Evolutionary conservation across 2,888 invertebrate species (phyloP).

Genomic region (Mechanitis mazaeus): DNA sequence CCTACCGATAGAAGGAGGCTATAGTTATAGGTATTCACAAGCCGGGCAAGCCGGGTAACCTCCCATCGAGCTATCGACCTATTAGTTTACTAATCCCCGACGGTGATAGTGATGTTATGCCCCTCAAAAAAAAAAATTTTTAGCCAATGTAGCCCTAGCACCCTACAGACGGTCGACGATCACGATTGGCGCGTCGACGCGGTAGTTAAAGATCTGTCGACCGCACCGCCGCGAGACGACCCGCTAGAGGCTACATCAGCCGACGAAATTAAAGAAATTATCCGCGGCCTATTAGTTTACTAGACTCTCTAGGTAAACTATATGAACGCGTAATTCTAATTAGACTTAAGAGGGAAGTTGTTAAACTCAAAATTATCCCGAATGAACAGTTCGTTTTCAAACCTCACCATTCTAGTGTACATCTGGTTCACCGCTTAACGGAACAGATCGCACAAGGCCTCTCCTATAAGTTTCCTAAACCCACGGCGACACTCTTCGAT

Average conservation of each 20-base stretch:
- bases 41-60: slow-evolving; percentile 9
- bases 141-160: slow-evolving; percentile 13
- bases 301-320: slow-evolving; percentile 5
- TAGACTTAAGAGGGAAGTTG: not conserved
- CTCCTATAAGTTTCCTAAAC: not conserved
- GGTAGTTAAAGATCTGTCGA: not conserved
- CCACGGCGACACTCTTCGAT: slow-evolving; percentile 19
- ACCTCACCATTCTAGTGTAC: slow-evolving; percentile 13
- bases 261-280: not conserved
- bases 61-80: slow-evolving; percentile 11
- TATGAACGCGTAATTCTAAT: slow-evolving; percentile 7
- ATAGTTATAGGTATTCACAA: slow-evolving; percentile 22
- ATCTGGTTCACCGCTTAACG: slow-evolving; percentile 26
- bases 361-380: slow-evolving; percentile 5
- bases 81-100: slow-evolving; percentile 3
- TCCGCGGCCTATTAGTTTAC: slow-evolving; percentile 4
- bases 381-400: slow-evolving; percentile 28
- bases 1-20: slow-evolving; percentile 22
- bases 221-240: not conserved
- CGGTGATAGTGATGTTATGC: too few species aligned
- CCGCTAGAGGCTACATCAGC: not conserved
- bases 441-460: too few species aligned
- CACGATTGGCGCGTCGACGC: slow-evolving; percentile 7
- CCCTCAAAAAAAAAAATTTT: too few species aligned
- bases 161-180: not conserved